phyloP scores from a whole-genome alignment of 2,113 vertebrate genomes.

The Lipophrys pholis region DNA sequence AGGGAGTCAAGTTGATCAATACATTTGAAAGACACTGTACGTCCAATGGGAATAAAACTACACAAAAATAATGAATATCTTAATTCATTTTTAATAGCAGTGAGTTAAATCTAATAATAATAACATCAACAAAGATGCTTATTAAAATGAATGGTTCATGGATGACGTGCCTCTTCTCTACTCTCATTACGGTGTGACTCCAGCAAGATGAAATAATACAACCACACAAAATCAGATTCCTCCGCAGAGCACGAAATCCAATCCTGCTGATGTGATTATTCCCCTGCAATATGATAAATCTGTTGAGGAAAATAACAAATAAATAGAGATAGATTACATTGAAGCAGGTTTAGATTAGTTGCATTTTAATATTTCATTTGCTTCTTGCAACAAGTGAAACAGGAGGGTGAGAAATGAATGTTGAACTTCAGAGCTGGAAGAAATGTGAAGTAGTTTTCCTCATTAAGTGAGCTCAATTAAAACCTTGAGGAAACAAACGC shows the following conservation, averaged over 20 bases:
- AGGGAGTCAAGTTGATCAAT: too few species aligned
- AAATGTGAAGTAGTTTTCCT: background rate
- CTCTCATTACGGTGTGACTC: too few species aligned
- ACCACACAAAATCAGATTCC: slow-evolving; percentile 20
- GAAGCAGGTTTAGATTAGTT: background rate
- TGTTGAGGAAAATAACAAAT: background rate
- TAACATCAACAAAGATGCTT: too few species aligned
- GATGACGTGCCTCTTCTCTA: too few species aligned
- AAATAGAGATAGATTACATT: slow-evolving; percentile 2
- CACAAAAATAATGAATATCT: too few species aligned
- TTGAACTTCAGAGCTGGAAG: background rate
- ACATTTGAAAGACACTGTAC: too few species aligned
- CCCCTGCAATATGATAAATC: background rate
- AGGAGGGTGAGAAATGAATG: background rate
- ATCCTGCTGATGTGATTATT: slow-evolving; percentile 43
- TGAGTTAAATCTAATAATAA: too few species aligned
- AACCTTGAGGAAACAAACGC: too few species aligned
- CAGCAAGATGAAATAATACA: background rate
- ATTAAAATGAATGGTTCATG: too few species aligned
- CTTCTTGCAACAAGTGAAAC: background rate
- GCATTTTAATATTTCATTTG: background rate
- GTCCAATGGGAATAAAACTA: too few species aligned
- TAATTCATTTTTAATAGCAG: too few species aligned
- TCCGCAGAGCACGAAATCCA: background rate
- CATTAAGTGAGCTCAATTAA: too few species aligned